Evolutionary conservation across 2,888 invertebrate genomes (phyloP).

Genomic region (Itoplectis maculator): DNA sequence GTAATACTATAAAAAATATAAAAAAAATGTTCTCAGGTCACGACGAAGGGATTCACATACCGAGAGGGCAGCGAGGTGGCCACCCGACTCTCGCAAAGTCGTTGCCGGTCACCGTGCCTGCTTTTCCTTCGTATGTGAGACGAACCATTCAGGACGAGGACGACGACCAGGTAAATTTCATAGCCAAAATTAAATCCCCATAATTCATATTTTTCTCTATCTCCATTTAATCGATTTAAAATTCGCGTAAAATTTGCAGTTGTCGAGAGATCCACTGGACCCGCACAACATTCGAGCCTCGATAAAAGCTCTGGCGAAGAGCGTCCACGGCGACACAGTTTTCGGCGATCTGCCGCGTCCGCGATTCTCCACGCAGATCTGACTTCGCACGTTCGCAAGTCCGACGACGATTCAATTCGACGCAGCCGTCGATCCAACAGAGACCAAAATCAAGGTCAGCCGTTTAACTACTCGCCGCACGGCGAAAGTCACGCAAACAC

Average conservation of each 20-base stretch:
- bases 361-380: slow-evolving; percentile 94
- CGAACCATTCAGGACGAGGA: slow-evolving; percentile 83
- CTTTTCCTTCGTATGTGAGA: slow-evolving; percentile 84
- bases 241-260: slow-evolving; percentile 67
- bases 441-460: slow-evolving; percentile 45
- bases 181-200: not conserved
- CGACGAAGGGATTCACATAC: slow-evolving; percentile 87
- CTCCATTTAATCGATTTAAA: not conserved
- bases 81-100: slow-evolving; percentile 89
- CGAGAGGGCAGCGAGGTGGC: slow-evolving; percentile 83
- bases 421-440: slow-evolving; percentile 13
- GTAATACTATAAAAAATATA: slow-evolving; percentile 1
- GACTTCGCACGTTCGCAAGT: slow-evolving; percentile 80
- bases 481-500: slow-evolving; percentile 29
- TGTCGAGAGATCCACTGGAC: slow-evolving; percentile 80
- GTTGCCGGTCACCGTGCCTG: slow-evolving; percentile 92
- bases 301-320: slow-evolving; percentile 96
- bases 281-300: slow-evolving; percentile 95
- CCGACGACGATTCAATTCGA: slow-evolving; percentile 37
- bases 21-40: slow-evolving; percentile 85
- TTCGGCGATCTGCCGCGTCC: slow-evolving; percentile 95
- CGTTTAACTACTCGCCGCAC: slow-evolving; percentile 40
- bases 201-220: not conserved
- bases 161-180: slow-evolving; percentile 86
- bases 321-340: slow-evolving; percentile 94